A percentile compares a stretch with the other conserved stretches of the same genome.
Conservation (phyloP, 2,888 invertebrate genomes). For the Coelinius sp. region DNA sequence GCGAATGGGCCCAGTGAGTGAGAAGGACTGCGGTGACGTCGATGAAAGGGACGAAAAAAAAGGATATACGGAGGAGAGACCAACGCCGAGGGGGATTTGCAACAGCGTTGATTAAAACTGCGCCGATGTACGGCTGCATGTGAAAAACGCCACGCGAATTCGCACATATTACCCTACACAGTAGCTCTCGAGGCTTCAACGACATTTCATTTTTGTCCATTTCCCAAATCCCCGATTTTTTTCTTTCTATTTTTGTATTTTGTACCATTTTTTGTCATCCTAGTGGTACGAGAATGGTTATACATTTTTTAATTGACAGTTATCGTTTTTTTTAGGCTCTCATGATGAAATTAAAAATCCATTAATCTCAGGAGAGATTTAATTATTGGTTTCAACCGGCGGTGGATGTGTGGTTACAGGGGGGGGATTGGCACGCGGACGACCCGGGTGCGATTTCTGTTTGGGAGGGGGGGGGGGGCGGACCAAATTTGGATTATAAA, state of each 20-base stretch:
- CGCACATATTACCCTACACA: conserved; percentile 11
- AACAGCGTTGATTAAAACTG: conserved; percentile 68
- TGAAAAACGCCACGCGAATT: conserved; percentile 24
- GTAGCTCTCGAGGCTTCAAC: conserved; percentile 24
- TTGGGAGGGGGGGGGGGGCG: not conserved
- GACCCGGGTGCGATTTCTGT: conserved; percentile 8
- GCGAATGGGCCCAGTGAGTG: conserved; percentile 21
- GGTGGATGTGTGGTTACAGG: no score
- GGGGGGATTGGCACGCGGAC: no score
- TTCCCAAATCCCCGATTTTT: conserved; percentile 10
- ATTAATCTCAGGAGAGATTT: conserved; percentile 10
- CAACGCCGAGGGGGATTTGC: conserved; percentile 63
- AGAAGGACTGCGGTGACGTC: conserved; percentile 32
- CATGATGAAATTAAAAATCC: conserved; percentile 15
- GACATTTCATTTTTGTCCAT: conserved; percentile 31
- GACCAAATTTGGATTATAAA: no score
- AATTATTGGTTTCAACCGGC: conserved; percentile 17
- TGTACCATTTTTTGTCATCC: not conserved
- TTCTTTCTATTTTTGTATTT: not conserved
- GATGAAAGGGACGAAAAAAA: conserved; percentile 45
- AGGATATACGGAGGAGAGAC: conserved; percentile 45
- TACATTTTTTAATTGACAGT: not conserved
- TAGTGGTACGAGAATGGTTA: not conserved
- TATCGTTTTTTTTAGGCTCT: conserved; percentile 10
- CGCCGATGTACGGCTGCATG: conserved; percentile 62